These are phyloP conservation scores for Tachuris rubrigastra DNA, from an alignment of 2,113 vertebrate genomes.

Conservation along the genomic window DNA sequence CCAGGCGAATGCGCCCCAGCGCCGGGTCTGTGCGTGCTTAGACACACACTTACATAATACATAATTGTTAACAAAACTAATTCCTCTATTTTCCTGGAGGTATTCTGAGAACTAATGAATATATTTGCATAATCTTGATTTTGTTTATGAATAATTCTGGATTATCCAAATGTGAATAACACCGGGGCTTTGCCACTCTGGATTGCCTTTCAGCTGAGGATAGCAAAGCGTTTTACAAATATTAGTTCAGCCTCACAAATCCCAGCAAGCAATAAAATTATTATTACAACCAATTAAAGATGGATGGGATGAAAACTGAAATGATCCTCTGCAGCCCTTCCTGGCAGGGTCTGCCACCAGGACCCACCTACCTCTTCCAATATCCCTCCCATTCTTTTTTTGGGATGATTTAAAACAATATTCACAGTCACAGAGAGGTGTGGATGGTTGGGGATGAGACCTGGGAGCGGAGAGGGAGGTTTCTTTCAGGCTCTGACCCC, in stretches of 20 bases:
- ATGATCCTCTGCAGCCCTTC: background rate
- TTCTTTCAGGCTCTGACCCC: background rate
- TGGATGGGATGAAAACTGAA: background rate
- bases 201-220: conserved; percentile 25
- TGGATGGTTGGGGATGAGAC: background rate
- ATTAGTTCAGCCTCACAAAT: conserved; percentile 55
- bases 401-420: background rate
- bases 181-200: background rate
- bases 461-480: background rate
- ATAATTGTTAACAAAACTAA: conserved; percentile 53
- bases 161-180: conserved; percentile 28
- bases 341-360: background rate
- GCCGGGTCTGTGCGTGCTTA: background rate
- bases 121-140: conserved; percentile 61
- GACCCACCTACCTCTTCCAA: background rate
- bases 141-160: conserved; percentile 61
- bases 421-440: background rate
- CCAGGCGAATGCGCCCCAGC: background rate
- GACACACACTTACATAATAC: background rate
- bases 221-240: conserved; percentile 24
- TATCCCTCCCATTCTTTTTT: background rate
- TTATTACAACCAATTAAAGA: conserved; percentile 44
- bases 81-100: conserved; percentile 51
- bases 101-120: conserved; percentile 51
- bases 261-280: conserved; percentile 40